Base-by-base conservation (phyloP, 2,888 invertebrate species). In the Poecilobothrus nobilitatus region DNA sequence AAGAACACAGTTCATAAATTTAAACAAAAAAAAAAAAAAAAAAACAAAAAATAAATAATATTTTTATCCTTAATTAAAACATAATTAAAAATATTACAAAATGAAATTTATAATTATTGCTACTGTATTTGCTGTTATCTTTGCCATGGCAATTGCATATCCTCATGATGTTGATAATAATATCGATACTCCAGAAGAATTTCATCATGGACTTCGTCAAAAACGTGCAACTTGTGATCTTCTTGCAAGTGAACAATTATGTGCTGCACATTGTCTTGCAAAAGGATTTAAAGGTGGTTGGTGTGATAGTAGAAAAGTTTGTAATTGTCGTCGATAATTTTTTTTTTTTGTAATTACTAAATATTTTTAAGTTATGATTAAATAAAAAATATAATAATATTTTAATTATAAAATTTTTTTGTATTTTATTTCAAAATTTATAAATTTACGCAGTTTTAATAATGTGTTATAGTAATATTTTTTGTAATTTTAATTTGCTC, bases 171-270 rank as follows among this genome's bases (percentile, higher is more conserved):
- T 4, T 27, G 18, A 63, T 18, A 1, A 4, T 33, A 15, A 10
- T 1, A 5, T 18, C 1, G 15, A 5, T 27, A 27, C 4, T 15
- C 27, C 5, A 15, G 18, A 6, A 63, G 7, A 12, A 21, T 18
- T 15, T 10, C 6, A 27, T 4, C 27, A 63, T 63, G 27, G 63
- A 4, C 27, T 63, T 1, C 79, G 82, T 18, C 78, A 78, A 1
- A 82, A 80, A 70, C 76, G 83, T 68, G 79, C 80, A 20, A 83
- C 83, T n/a, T 84, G 84, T 67, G 83, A 83, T 74, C 74, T 83
- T 1, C 6, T 18, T 15, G 27, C 63, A 15, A 1, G 7, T 72
- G 82, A 37, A 79, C 79, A 70, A 70, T 66, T 9, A 70, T 84
- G 84, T 73, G 83, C 81, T 0, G 76, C 77, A 6, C 81, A 83